A percentile compares a stretch with the other conserved stretches of the same genome.
phyloP scores from a whole-genome alignment of 2,888 invertebrate species.

The Xestia rhomboidea region DNA sequence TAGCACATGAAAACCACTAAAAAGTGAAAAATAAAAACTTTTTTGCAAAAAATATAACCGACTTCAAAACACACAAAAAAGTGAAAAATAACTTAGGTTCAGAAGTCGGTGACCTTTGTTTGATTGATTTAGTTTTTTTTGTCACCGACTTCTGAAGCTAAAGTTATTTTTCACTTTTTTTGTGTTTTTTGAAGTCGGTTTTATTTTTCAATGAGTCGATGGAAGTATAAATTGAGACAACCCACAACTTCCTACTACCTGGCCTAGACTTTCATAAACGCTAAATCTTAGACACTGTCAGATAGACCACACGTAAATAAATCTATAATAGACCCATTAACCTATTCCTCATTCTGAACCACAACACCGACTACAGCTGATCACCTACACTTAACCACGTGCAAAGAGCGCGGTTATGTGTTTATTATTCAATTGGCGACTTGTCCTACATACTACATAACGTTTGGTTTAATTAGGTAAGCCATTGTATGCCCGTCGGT shows the following conservation, averaged over 20 bases:
- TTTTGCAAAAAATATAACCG: too few relatives aligned
- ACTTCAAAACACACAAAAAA: too few relatives aligned
- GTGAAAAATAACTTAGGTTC: too few relatives aligned
- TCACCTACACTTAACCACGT: constrained; percentile 11
- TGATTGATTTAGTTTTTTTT: too few relatives aligned
- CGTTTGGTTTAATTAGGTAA: constrained; percentile 45
- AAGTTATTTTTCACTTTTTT: too few relatives aligned
- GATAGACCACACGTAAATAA: background rate
- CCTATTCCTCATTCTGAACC: background rate
- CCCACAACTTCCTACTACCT: background rate
- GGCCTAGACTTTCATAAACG: background rate
- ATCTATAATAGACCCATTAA: constrained; percentile 2
- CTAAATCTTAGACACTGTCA: background rate
- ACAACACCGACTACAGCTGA: constrained; percentile 16
- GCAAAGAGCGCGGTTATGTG: constrained; percentile 35
- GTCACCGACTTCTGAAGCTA: too few relatives aligned
- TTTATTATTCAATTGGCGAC: constrained; percentile 44
- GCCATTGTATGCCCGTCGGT: constrained; percentile 32
- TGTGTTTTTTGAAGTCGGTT: too few relatives aligned
- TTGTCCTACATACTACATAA: constrained; percentile 43
- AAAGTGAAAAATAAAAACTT: too few relatives aligned
- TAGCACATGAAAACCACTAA: too few relatives aligned
- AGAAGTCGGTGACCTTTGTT: too few relatives aligned
- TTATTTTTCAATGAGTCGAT: background rate
- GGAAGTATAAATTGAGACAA: background rate